Conservation (phyloP, 2,888 invertebrate genomes). For the Pammene fasciana region DNA sequence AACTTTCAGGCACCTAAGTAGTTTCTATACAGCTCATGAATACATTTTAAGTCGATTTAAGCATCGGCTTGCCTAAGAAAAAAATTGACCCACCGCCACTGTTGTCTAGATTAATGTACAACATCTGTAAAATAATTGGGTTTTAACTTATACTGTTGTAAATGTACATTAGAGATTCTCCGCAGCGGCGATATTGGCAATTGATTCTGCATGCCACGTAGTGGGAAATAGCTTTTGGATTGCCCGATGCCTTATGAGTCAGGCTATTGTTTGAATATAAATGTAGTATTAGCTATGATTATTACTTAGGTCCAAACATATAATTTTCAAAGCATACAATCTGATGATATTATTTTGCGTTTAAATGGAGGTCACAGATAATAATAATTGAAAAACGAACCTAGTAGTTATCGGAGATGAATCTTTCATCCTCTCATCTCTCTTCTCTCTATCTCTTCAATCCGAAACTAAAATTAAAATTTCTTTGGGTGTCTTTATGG, state of each 20-base stretch:
- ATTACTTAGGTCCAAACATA: neutral
- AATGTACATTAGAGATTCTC: constrained; percentile 17
- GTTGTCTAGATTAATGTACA: neutral
- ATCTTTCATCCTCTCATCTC: no score
- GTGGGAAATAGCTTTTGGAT: constrained; percentile 31
- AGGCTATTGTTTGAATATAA: constrained; percentile 29
- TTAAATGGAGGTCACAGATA: neutral
- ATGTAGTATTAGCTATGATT: constrained; percentile 15
- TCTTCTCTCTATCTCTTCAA: no score
- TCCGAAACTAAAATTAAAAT: no score
- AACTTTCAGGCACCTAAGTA: no score
- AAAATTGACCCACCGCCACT: no score
- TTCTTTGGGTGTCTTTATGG: no score
- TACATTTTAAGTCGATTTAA: no score
- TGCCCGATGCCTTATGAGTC: constrained; percentile 24
- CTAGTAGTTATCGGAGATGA: no score
- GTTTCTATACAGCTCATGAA: no score
- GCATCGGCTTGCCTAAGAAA: no score
- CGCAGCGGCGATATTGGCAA: constrained; percentile 14
- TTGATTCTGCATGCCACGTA: constrained; percentile 25
- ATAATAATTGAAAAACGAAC: neutral
- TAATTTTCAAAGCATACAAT: constrained; percentile 1
- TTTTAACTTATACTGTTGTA: neutral
- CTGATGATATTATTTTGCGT: neutral
- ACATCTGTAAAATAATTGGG: neutral